phyloP scores from a whole-genome alignment of 1,140 invertebrate genomes.

The Notospermus geniculatus region DNA sequence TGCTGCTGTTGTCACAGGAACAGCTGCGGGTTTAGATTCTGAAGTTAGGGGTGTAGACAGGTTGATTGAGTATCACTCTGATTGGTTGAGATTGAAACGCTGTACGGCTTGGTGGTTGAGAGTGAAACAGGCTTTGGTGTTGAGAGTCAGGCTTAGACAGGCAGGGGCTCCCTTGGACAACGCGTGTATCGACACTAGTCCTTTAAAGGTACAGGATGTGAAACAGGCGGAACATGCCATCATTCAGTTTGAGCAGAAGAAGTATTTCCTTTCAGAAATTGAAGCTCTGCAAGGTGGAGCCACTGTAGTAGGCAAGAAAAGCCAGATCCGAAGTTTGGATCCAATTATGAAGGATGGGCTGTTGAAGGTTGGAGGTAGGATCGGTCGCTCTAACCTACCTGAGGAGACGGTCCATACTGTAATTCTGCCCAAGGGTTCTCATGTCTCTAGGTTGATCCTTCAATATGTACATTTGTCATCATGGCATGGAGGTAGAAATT shows the following conservation, averaged over 20 bases:
- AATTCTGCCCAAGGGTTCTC: conserved; percentile 8
- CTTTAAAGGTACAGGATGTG: background rate
- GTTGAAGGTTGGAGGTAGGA: background rate
- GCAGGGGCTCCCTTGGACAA: background rate
- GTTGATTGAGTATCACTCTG: no score
- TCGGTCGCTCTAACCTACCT: conserved; percentile 6
- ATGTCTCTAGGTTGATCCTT: conserved; percentile 7
- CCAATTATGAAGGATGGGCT: conserved; percentile 1
- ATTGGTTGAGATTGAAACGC: no score
- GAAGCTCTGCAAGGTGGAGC: no score
- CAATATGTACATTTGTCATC: background rate
- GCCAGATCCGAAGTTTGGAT: conserved; percentile 3
- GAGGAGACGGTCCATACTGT: background rate
- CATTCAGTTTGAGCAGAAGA: background rate
- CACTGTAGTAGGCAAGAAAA: background rate
- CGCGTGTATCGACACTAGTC: background rate
- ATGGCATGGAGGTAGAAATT: conserved; percentile 1
- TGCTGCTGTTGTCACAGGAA: no score
- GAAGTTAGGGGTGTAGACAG: no score
- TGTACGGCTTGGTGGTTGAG: no score
- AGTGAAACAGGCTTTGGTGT: background rate
- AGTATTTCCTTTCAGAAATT: background rate
- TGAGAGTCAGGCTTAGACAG: background rate
- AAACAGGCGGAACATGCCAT: background rate
- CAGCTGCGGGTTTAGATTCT: no score